phyloP scores from a whole-genome alignment of 2,113 vertebrate genomes.

The Myxocyprinus asiaticus region DNA sequence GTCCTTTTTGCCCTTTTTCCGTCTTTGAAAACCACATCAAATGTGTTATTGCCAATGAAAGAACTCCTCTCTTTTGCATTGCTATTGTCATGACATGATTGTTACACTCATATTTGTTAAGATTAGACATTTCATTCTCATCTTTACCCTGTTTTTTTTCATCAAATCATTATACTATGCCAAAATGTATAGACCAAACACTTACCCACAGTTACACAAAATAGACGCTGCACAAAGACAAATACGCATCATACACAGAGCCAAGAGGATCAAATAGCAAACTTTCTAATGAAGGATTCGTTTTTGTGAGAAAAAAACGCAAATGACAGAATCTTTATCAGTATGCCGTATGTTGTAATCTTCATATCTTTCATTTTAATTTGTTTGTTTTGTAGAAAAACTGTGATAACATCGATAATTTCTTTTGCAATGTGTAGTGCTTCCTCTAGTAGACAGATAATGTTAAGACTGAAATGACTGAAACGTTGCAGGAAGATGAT shows the following conservation, averaged over 20 bases:
- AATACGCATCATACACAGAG: neutral
- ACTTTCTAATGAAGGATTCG: constrained; percentile 29
- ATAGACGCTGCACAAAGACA: neutral
- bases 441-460: neutral
- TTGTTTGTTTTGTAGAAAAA: constrained; percentile 53
- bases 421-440: neutral
- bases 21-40: neutral
- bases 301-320: constrained; percentile 41
- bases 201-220: neutral
- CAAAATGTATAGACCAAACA: constrained; percentile 23
- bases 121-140: constrained; percentile 10
- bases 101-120: constrained; percentile 5
- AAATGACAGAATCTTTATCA: neutral
- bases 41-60: constrained; percentile 23
- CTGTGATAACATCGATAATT: constrained; percentile 43
- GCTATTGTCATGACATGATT: neutral
- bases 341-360: constrained; percentile 45
- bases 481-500: neutral
- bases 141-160: neutral
- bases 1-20: neutral
- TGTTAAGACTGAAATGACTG: neutral
- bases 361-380: neutral
- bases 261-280: neutral
- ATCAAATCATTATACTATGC: constrained; percentile 6
- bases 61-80: neutral